Evolutionary conservation across 2,888 invertebrate genomes (phyloP).

Genomic region (Brenthis hecate): DNA sequence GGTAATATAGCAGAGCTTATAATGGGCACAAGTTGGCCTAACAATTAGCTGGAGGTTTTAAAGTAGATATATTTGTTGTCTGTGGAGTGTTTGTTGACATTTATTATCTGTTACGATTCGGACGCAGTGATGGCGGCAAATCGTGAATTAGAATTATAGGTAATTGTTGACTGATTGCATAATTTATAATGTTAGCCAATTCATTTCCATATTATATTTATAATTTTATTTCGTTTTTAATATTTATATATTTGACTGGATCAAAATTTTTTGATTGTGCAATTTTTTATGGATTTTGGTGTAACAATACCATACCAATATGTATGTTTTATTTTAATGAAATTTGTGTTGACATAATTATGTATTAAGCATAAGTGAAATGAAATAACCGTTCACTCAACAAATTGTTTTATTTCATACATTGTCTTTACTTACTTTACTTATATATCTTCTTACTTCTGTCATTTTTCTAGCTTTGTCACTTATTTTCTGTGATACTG

Average conservation of each 20-base stretch:
- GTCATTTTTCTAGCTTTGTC: conserved; percentile 35
- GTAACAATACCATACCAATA: conserved; percentile 22
- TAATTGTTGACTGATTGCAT: conserved; percentile 72
- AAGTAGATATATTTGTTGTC: conserved; percentile 37
- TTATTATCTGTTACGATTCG: conserved; percentile 38
- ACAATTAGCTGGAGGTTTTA: conserved; percentile 31
- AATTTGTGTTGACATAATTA: conserved; percentile 49
- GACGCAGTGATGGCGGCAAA: conserved; percentile 9
- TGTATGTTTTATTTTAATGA: conserved; percentile 54
- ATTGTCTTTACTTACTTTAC: conserved; percentile 23
- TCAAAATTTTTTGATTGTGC: conserved; percentile 76
- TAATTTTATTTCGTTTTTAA: conserved; percentile 55
- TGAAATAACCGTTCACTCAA: conserved; percentile 47
- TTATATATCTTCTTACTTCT: conserved; percentile 36
- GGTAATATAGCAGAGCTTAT: conserved; percentile 48
- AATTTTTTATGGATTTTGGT: conserved; percentile 49
- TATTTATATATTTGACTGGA: conserved; percentile 71
- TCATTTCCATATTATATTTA: conserved; percentile 56
- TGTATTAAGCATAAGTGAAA: conserved; percentile 44
- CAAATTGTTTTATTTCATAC: conserved; percentile 49
- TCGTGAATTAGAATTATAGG: conserved; percentile 37
- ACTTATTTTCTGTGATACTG: conserved; percentile 40
- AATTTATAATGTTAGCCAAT: conserved; percentile 66
- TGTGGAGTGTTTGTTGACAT: conserved; percentile 41
- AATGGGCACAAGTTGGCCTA: conserved; percentile 42